These are phyloP conservation scores for Monochamus saltuarius DNA, from an alignment of 1,140 invertebrate species.

Conservation along the genomic window DNA sequence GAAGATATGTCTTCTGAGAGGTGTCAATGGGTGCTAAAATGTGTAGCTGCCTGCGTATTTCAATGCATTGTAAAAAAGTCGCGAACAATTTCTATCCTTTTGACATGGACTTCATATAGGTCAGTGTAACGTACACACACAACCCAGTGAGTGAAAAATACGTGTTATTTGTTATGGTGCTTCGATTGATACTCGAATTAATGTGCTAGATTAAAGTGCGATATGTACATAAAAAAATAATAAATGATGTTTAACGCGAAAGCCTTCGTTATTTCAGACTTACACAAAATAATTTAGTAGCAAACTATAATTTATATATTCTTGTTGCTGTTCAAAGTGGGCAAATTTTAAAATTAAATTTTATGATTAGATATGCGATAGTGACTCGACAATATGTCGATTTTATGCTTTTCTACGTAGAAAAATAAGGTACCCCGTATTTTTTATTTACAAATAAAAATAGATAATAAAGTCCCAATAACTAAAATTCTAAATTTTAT, in stretches of 20 bases:
- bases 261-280: neutral
- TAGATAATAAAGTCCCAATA: conserved; percentile 4
- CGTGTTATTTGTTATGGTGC: conserved; percentile 36
- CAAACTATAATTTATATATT: no score
- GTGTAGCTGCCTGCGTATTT: no score
- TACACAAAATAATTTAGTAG: no score
- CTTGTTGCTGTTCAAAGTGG: no score
- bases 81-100: conserved; percentile 21
- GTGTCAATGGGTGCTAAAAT: no score
- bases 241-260: neutral
- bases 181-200: conserved; percentile 14
- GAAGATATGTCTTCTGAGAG: no score
- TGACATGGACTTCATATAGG: conserved; percentile 1
- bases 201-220: conserved; percentile 8
- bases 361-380: no score
- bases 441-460: conserved; percentile 1
- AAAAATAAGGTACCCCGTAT: no score
- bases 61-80: no score
- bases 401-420: no score
- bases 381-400: no score
- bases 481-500: conserved; percentile 21
- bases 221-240: conserved; percentile 11
- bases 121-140: conserved; percentile 3
- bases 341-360: no score
- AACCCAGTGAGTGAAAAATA: conserved; percentile 32